Evolutionary conservation across 2,113 vertebrate species (phyloP).

Genomic region (Eleginops maclovinus): DNA sequence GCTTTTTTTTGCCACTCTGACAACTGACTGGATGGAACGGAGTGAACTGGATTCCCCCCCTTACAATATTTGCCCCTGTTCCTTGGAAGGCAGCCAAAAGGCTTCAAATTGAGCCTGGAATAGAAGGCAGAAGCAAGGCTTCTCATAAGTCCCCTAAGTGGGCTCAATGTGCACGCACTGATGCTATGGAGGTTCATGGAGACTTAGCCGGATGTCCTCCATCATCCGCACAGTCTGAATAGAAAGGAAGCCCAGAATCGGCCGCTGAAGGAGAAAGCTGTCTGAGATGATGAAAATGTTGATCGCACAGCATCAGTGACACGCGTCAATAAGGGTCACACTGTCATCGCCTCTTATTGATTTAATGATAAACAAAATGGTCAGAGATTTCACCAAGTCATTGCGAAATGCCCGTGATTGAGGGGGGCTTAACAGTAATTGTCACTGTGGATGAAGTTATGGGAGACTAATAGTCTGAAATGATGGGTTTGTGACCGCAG

Average conservation of each 20-base stretch:
- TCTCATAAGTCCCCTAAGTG: slow-evolving; percentile 70
- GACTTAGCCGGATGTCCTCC: slow-evolving; percentile 54
- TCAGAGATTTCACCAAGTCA: slow-evolving; percentile 39
- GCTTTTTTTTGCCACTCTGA: slow-evolving; percentile 53
- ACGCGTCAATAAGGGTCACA: slow-evolving; percentile 38
- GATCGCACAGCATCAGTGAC: slow-evolving; percentile 35
- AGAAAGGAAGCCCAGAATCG: slow-evolving; percentile 51
- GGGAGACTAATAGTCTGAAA: slow-evolving; percentile 46
- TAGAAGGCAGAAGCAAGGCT: slow-evolving; percentile 68
- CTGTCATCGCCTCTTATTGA: slow-evolving; percentile 19
- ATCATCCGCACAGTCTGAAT: slow-evolving; percentile 45
- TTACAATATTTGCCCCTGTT: slow-evolving; percentile 62
- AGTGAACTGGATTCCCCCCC: slow-evolving; percentile 56
- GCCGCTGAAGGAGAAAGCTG: slow-evolving; percentile 38
- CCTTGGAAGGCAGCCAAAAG: slow-evolving; percentile 57
- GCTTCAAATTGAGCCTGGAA: slow-evolving; percentile 71
- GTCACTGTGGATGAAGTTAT: slow-evolving; percentile 43
- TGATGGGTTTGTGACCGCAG: slow-evolving; percentile 48
- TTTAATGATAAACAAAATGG: slow-evolving; percentile 33
- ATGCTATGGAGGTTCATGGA: slow-evolving; percentile 52
- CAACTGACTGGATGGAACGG: slow-evolving; percentile 60
- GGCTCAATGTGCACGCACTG: slow-evolving; percentile 48
- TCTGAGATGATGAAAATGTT: slow-evolving; percentile 25
- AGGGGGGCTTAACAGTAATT: slow-evolving; percentile 52
- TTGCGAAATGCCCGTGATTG: slow-evolving; percentile 35